Evolutionary conservation across 2,113 vertebrate genomes (phyloP).

Genomic region (Amblyopsis rosae): DNA sequence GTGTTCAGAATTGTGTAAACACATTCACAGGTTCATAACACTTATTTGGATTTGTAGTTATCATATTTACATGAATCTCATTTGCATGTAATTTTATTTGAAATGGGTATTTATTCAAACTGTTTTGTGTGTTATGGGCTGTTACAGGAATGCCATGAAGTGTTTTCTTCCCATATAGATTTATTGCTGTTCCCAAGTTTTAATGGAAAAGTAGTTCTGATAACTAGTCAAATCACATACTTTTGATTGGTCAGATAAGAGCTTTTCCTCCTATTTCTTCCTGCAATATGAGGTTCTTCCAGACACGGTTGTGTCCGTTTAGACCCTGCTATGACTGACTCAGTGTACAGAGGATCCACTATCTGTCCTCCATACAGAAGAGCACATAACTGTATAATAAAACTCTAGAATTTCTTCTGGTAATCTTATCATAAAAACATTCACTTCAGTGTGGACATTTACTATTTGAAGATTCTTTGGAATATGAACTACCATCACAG

Average conservation of each 20-base stretch:
- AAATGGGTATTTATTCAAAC: conserved; percentile 10
- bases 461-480: background rate
- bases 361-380: conserved; percentile 22
- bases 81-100: conserved; percentile 41
- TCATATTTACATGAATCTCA: conserved; percentile 6
- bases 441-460: background rate
- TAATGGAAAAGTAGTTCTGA: too few relatives aligned
- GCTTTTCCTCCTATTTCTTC: conserved; percentile 8
- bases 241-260: conserved; percentile 9
- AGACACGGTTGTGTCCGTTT: conserved; percentile 2
- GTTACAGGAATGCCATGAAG: conserved; percentile 41
- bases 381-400: conserved; percentile 51
- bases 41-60: conserved; percentile 10
- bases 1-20: background rate
- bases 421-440: background rate
- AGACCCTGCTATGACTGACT: conserved; percentile 17
- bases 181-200: background rate
- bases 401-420: background rate
- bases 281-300: conserved; percentile 50
- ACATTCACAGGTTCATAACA: conserved; percentile 19
- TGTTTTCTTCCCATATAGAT: conserved; percentile 27
- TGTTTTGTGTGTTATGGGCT: conserved; percentile 25
- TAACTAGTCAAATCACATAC: too few relatives aligned
- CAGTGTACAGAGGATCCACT: conserved; percentile 23
- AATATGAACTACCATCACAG: too few relatives aligned